Conservation (phyloP, 2,113 vertebrate species). For the Speoplatyrhinus poulsoni region DNA sequence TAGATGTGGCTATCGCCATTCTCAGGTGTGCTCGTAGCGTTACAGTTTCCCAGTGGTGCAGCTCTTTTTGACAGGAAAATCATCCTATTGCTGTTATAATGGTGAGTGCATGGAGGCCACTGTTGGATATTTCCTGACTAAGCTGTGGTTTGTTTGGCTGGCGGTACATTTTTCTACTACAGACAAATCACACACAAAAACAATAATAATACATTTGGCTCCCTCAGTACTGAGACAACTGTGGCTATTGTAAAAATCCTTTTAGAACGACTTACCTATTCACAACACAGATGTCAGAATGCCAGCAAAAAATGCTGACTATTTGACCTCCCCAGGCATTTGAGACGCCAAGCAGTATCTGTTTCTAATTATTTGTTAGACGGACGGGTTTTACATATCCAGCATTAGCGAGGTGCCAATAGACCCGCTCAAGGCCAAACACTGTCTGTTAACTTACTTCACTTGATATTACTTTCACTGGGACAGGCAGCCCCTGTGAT, state of each 20-base stretch:
- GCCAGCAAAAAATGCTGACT: background rate
- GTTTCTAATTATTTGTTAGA: background rate
- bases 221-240: background rate
- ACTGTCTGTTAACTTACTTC: conserved; percentile 42
- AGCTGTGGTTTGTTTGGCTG: background rate
- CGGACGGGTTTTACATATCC: conserved; percentile 37
- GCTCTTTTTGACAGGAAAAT: background rate
- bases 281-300: background rate
- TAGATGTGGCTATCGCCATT: conserved; percentile 13
- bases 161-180: background rate
- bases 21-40: background rate
- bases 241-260: background rate
- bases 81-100: no score
- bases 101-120: background rate
- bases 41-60: background rate
- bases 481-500: conserved; percentile 47
- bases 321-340: background rate
- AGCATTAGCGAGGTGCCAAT: conserved; percentile 45
- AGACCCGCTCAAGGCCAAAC: conserved; percentile 1
- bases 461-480: conserved; percentile 62
- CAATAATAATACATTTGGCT: background rate
- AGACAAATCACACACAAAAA: background rate
- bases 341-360: background rate
- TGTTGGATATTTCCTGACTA: background rate
- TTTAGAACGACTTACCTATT: background rate